phyloP scores from a whole-genome alignment of 2,888 invertebrate genomes.

The Caenorhabditis angaria region DNA sequence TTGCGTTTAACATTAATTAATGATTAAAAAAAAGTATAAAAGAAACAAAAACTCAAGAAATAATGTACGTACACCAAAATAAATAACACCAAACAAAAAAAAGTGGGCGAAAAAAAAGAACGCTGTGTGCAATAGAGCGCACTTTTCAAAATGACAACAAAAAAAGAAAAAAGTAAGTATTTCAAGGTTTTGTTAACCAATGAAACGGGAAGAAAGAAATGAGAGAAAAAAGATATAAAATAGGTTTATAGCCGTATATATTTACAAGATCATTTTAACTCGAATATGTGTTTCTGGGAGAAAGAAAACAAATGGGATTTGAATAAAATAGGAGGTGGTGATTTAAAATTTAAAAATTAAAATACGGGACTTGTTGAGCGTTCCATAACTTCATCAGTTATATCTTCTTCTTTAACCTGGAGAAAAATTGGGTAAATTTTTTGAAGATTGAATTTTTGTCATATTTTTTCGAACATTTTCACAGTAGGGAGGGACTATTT shows the following conservation, averaged over 20 bases:
- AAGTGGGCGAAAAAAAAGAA: too few species aligned
- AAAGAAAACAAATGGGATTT: not conserved
- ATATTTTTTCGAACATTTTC: too few species aligned
- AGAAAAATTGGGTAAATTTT: not conserved
- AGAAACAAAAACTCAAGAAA: not conserved
- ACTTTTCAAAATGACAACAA: not conserved
- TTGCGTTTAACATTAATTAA: not conserved
- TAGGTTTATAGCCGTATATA: slow-evolving; percentile 5
- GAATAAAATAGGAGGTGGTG: not conserved
- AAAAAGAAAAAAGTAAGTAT: too few species aligned
- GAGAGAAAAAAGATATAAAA: not conserved
- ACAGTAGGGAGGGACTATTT: too few species aligned
- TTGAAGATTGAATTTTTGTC: too few species aligned
- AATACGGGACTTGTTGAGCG: not conserved
- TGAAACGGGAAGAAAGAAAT: not conserved
- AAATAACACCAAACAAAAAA: not conserved
- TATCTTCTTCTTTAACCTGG: not conserved
- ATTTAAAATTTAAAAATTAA: not conserved
- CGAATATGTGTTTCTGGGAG: not conserved
- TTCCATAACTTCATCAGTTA: not conserved
- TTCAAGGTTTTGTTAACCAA: slow-evolving; percentile 4
- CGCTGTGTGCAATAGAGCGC: slow-evolving; percentile 4
- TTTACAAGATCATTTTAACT: not conserved
- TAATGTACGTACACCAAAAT: not conserved
- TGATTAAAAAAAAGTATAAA: not conserved